A percentile compares a stretch with the other conserved stretches of the same genome.
These are phyloP conservation scores for Malacosoma neustria DNA, from an alignment of 2,888 invertebrate species.

Conservation along the genomic window DNA sequence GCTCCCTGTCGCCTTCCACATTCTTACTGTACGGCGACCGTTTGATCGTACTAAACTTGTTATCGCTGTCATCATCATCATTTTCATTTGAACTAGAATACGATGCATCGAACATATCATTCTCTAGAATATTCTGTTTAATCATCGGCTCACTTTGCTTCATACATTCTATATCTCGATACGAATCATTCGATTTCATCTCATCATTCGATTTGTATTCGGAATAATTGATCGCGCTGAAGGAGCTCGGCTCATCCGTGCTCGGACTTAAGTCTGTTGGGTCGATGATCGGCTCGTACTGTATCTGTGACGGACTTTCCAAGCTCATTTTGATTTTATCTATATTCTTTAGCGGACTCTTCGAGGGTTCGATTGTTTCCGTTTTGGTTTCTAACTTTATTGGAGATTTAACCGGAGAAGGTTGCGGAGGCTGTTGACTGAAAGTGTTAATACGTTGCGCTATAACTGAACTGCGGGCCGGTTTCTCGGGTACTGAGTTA, in stretches of 20 bases:
- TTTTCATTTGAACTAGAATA: conserved; percentile 71
- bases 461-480: conserved; percentile 78
- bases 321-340: conserved; percentile 67
- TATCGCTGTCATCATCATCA: conserved; percentile 78
- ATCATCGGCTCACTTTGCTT: conserved; percentile 66
- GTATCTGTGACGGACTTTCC: conserved; percentile 66
- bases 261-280: conserved; percentile 58
- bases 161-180: conserved; percentile 39
- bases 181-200: conserved; percentile 26
- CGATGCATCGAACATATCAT: conserved; percentile 67
- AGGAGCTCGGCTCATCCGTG: conserved; percentile 50
- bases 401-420: conserved; percentile 32
- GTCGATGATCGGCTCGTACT: conserved; percentile 65
- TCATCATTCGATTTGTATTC: conserved; percentile 34
- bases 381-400: conserved; percentile 25
- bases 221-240: conserved; percentile 49
- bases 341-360: conserved; percentile 61
- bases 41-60: conserved; percentile 83
- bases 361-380: conserved; percentile 31
- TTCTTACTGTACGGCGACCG: conserved; percentile 78
- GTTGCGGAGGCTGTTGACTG: conserved; percentile 32
- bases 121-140: conserved; percentile 67
- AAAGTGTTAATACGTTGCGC: conserved; percentile 78
- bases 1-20: conserved; percentile 42
- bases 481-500: conserved; percentile 76